These are phyloP conservation scores for Theretra japonica DNA, from an alignment of 2,888 invertebrate species.

Conservation along the genomic window DNA sequence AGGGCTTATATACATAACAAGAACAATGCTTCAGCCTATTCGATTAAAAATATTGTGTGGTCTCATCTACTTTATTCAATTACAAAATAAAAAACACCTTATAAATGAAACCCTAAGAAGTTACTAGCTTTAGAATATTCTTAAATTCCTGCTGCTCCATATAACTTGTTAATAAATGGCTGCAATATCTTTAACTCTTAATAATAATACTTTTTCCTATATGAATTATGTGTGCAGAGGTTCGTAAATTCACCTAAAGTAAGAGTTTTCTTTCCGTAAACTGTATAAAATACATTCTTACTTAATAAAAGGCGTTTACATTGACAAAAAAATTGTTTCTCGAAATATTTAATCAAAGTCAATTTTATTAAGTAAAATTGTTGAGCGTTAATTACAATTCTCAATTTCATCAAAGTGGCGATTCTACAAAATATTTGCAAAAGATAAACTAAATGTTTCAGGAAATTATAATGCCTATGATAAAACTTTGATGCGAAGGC, in stretches of 20 bases:
- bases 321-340: neutral
- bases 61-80: too few species aligned
- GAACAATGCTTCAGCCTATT: neutral
- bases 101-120: neutral
- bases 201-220: neutral
- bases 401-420: neutral
- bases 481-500: slow-evolving; percentile 57
- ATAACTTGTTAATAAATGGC: neutral
- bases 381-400: neutral
- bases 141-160: neutral
- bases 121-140: neutral
- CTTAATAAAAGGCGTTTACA: neutral
- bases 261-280: neutral
- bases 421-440: neutral
- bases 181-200: neutral
- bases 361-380: neutral
- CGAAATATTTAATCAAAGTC: neutral
- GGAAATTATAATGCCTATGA: slow-evolving; percentile 46
- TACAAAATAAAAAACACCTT: too few species aligned
- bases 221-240: neutral
- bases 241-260: neutral
- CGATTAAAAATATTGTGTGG: neutral
- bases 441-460: neutral
- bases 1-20: neutral
- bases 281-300: neutral